These are phyloP conservation scores for Dipodomys spectabilis DNA, from an alignment of 2,113 vertebrate species.

Conservation along the genomic window DNA sequence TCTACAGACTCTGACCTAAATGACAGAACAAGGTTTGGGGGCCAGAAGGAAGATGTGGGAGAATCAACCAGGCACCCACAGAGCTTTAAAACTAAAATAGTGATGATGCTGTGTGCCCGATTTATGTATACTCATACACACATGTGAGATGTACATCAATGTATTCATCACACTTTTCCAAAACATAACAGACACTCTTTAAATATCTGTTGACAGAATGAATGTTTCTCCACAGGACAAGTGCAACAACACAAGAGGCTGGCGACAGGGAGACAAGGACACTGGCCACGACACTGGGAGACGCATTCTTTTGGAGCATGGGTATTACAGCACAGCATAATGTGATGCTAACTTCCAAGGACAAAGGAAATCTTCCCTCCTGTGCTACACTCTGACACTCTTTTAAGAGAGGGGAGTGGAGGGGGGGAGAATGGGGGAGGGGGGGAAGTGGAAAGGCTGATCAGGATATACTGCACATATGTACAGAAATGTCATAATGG, in stretches of 20 bases:
- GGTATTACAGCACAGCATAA: neutral
- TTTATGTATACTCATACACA: too few relatives aligned
- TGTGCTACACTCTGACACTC: neutral
- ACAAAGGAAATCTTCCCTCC: neutral
- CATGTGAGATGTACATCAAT: too few relatives aligned
- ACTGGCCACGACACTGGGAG: neutral
- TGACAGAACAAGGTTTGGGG: neutral
- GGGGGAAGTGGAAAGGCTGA: too few relatives aligned
- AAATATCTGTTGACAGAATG: neutral
- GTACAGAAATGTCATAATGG: neutral
- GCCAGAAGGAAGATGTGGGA: neutral
- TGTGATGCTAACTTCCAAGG: neutral
- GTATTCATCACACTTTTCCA: neutral
- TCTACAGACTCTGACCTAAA: conserved; percentile 96
- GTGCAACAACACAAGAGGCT: neutral
- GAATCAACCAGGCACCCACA: neutral
- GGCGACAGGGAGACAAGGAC: neutral
- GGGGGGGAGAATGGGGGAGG: too few relatives aligned
- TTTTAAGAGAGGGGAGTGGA: too few relatives aligned
- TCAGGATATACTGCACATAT: neutral
- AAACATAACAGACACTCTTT: neutral
- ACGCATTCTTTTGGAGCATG: neutral
- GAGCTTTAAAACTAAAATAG: neutral
- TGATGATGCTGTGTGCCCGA: neutral
- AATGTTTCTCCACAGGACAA: neutral